These are phyloP conservation scores for Parelbella ahira DNA, from an alignment of 2,888 invertebrate species.

Conservation along the genomic window DNA sequence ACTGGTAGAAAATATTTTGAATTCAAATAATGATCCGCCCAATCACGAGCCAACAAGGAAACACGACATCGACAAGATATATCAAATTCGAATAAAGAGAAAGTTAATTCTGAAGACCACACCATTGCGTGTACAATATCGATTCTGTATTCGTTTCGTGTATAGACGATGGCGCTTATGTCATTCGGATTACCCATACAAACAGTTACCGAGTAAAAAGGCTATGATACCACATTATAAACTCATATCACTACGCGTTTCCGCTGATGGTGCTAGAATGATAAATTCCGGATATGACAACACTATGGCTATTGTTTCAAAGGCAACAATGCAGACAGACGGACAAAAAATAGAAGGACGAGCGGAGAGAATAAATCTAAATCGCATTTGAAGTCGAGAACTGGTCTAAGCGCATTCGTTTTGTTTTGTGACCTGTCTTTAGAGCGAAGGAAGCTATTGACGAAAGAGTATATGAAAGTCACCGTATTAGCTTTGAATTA, in stretches of 20 bases:
- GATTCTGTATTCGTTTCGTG: constrained; percentile 41
- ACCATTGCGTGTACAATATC: constrained; percentile 28
- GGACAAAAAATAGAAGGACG: constrained; percentile 53
- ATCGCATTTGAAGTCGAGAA: constrained; percentile 58
- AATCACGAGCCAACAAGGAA: constrained; percentile 20
- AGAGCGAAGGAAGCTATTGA: constrained; percentile 15
- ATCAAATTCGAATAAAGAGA: constrained; percentile 30
- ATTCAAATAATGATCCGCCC: constrained; percentile 10
- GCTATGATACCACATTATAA: constrained; percentile 73
- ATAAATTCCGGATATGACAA: constrained; percentile 75
- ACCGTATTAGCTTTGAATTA: constrained; percentile 16
- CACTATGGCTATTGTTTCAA: constrained; percentile 69
- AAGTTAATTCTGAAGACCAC: constrained; percentile 35
- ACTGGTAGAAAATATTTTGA: neutral
- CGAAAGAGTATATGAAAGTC: constrained; percentile 18
- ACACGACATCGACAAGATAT: constrained; percentile 20
- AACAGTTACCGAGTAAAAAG: constrained; percentile 65
- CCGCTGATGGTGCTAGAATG: constrained; percentile 77
- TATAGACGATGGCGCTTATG: constrained; percentile 48
- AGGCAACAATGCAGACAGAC: constrained; percentile 66
- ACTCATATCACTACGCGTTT: constrained; percentile 71
- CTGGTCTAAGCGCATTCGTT: constrained; percentile 45
- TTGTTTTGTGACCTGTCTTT: constrained; percentile 29
- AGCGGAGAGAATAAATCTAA: constrained; percentile 69
- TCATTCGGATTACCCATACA: constrained; percentile 56